A percentile compares a stretch with the other conserved stretches of the same genome.
Evolutionary conservation across 2,888 invertebrate genomes (phyloP).

Genomic region (Oegoconia quadripuncta): DNA sequence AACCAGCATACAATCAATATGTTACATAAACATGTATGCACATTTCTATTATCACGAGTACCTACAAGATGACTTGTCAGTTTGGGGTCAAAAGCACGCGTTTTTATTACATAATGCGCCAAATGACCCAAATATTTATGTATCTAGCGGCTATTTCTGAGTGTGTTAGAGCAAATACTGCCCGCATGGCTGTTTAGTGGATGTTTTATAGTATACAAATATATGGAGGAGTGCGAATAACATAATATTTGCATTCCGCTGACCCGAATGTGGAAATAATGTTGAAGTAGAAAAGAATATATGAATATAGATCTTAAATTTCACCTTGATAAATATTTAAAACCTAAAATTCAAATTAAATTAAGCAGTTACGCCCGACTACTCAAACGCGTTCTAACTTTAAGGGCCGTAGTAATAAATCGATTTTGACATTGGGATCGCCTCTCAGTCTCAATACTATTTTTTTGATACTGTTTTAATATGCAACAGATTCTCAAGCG

Average conservation of each 20-base stretch:
- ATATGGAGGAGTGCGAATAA: background rate
- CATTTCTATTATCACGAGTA: slow-evolving; percentile 1
- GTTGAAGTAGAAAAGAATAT: background rate
- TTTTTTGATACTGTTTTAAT: too few relatives aligned
- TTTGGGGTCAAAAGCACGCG: slow-evolving; percentile 9
- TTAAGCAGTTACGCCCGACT: slow-evolving; percentile 16
- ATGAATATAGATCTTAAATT: background rate
- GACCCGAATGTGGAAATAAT: background rate
- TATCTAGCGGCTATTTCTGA: background rate
- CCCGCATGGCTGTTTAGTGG: background rate
- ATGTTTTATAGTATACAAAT: background rate
- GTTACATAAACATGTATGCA: slow-evolving; percentile 5
- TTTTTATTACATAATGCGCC: slow-evolving; percentile 15
- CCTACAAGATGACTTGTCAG: slow-evolving; percentile 6
- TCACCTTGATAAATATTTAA: background rate
- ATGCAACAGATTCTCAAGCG: too few relatives aligned
- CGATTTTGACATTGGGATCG: too few relatives aligned
- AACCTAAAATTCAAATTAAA: too few relatives aligned
- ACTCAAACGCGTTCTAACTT: too few relatives aligned
- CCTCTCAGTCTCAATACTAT: too few relatives aligned
- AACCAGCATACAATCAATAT: too few relatives aligned
- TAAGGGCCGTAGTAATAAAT: too few relatives aligned
- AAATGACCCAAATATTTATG: slow-evolving; percentile 8
- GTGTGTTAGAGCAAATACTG: slow-evolving; percentile 4
- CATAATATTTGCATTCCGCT: background rate